phyloP scores from a whole-genome alignment of 2,797 vertebrate species.

The Cichlasoma orientale region DNA sequence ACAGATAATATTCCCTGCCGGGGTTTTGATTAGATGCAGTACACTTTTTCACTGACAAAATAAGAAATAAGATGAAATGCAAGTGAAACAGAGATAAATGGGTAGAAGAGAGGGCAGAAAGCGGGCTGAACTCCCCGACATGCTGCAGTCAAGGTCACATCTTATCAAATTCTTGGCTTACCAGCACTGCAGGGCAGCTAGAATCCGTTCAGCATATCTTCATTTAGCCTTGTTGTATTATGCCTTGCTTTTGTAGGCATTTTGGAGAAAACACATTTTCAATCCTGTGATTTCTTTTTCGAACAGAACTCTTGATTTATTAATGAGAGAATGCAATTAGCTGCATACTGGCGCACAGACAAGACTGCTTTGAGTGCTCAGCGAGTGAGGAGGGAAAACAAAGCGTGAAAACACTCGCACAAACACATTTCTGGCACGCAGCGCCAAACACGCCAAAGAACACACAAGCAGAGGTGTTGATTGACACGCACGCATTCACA shows the following conservation, averaged over 20 bases:
- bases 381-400: conserved; percentile 54
- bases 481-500: neutral
- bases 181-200: neutral
- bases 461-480: neutral
- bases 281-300: conserved; percentile 60
- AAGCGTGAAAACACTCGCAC: conserved; percentile 49
- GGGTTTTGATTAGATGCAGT: neutral
- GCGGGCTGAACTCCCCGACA: neutral
- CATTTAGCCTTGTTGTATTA: conserved; percentile 15
- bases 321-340: conserved; percentile 71
- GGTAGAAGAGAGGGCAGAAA: neutral
- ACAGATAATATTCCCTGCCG: neutral
- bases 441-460: neutral
- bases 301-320: conserved; percentile 63
- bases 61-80: neutral
- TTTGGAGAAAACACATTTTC: conserved; percentile 42
- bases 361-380: conserved; percentile 44
- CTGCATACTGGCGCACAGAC: conserved; percentile 42
- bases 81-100: neutral
- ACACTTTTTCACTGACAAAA: neutral
- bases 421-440: conserved; percentile 19
- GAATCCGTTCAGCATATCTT: conserved; percentile 9
- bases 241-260: conserved; percentile 36
- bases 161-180: conserved; percentile 28
- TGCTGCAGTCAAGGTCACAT: neutral